phyloP scores from a whole-genome alignment of 1,140 invertebrate genomes.

The Steinernema feltiae region DNA sequence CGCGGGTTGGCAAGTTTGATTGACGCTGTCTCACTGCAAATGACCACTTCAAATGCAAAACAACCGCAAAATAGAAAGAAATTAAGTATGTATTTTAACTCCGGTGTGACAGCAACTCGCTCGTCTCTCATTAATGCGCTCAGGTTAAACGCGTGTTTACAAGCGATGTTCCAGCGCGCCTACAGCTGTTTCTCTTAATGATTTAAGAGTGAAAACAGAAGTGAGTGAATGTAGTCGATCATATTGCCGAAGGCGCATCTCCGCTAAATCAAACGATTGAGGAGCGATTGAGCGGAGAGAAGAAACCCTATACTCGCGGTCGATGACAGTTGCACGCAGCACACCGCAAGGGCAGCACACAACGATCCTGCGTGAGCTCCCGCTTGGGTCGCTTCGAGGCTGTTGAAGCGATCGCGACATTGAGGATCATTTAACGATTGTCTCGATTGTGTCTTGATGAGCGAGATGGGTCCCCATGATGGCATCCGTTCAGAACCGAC shows the following conservation, averaged over 20 bases:
- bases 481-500: background rate
- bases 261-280: too few relatives aligned
- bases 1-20: too few relatives aligned
- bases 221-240: too few relatives aligned
- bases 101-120: background rate
- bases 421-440: background rate
- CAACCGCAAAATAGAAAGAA: too few relatives aligned
- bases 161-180: background rate
- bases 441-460: background rate
- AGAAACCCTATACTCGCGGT: background rate
- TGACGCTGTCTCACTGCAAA: too few relatives aligned
- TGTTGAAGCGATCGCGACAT: background rate
- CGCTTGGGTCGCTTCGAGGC: background rate
- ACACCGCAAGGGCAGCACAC: background rate
- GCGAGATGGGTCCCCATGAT: background rate
- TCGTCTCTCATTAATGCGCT: too few relatives aligned
- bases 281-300: too few relatives aligned
- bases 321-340: background rate
- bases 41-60: too few relatives aligned
- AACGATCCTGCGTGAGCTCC: background rate
- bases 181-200: background rate
- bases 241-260: too few relatives aligned
- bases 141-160: background rate
- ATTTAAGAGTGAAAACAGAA: background rate
- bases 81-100: too few relatives aligned